Conservation (phyloP, 2,113 vertebrate genomes). For the Meles meles region DNA sequence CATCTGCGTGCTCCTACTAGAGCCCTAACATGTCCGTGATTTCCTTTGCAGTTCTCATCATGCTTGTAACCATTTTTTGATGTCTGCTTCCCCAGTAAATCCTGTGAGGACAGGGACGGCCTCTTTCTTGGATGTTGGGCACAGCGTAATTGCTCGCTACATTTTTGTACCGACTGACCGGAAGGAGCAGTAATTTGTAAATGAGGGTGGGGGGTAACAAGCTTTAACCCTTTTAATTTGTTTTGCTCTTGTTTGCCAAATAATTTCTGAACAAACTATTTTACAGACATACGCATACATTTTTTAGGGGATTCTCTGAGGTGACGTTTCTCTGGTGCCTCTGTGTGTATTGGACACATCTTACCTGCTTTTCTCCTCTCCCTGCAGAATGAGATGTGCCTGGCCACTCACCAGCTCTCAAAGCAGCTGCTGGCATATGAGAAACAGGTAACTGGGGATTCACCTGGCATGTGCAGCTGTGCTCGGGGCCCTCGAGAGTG, state of each 20-base stretch:
- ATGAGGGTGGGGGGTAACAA: accelerated
- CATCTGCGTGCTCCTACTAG: background rate
- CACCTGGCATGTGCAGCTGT: accelerated
- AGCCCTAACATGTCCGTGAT: background rate
- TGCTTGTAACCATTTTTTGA: background rate
- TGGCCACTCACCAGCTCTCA: slow-evolving; percentile 97
- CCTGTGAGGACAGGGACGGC: background rate
- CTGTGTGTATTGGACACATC: background rate
- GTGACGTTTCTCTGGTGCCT: background rate
- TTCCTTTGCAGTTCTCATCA: background rate
- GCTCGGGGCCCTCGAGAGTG: background rate
- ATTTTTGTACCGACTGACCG: background rate
- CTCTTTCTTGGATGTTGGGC: background rate
- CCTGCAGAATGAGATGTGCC: slow-evolving; percentile 96
- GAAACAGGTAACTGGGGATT: slow-evolving; percentile 88
- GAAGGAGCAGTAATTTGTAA: background rate
- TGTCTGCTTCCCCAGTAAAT: background rate
- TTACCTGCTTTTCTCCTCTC: slow-evolving; percentile 37
- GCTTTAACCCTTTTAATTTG: background rate
- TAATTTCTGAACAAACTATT: background rate
- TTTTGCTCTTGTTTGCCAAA: background rate
- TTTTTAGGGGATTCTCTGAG: background rate
- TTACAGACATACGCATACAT: background rate
- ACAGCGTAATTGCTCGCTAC: background rate
- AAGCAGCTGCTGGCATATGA: slow-evolving; percentile 95